Conservation (phyloP, 2,888 invertebrate species). For the Galeruca laticollis region DNA sequence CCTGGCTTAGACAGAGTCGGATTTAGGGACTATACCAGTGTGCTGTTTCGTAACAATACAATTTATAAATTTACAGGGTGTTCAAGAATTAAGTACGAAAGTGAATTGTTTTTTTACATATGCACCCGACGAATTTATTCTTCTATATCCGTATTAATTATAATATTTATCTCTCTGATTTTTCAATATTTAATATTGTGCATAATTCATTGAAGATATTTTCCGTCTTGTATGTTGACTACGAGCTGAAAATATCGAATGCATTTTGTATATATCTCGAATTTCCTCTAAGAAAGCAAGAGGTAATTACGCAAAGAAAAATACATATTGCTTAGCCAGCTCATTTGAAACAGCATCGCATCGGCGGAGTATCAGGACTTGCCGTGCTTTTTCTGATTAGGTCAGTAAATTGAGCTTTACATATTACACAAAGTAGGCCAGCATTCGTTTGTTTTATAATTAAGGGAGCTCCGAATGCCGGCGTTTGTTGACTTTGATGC, state of each 20-base stretch:
- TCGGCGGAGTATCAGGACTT: not conserved
- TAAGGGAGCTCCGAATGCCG: slow-evolving; percentile 38
- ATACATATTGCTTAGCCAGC: slow-evolving; percentile 50
- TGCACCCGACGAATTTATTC: no score
- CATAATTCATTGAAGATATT: no score
- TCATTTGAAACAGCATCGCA: slow-evolving; percentile 43
- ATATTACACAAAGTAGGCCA: slow-evolving; percentile 48
- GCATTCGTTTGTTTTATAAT: slow-evolving; percentile 49
- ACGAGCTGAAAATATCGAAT: not conserved
- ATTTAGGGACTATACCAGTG: no score
- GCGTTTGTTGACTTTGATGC: slow-evolving; percentile 39
- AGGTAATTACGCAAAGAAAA: slow-evolving; percentile 41
- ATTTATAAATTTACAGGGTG: no score
- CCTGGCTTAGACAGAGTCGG: no score
- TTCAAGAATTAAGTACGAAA: no score
- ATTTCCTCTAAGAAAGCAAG: slow-evolving; percentile 18
- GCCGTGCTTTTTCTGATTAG: slow-evolving; percentile 52
- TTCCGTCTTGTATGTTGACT: no score
- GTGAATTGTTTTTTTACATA: no score
- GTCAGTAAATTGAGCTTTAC: slow-evolving; percentile 54
- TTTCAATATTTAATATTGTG: no score
- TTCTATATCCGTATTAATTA: no score
- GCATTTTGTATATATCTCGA: slow-evolving; percentile 9
- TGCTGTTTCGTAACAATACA: no score
- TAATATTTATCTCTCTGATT: no score